Base-by-base conservation (phyloP, 2,888 invertebrate species). In the Dermolepida albohirtum region DNA sequence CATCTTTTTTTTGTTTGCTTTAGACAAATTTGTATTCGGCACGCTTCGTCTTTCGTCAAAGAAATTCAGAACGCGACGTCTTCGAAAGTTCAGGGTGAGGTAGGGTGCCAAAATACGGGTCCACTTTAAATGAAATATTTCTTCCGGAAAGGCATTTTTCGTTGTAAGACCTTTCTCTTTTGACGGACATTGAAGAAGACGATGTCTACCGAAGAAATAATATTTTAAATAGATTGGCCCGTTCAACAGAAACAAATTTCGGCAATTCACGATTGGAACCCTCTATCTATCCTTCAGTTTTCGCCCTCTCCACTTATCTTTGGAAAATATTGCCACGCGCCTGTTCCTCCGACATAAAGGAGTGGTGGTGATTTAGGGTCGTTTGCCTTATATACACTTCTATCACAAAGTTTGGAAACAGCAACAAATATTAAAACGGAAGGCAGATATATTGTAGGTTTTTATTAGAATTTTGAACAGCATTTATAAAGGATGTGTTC, bases 141-240 rank as follows among this genome's bases (percentile, higher is more conserved):
- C 47, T 62, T 47, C 34, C 47, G 59, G 59, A 62, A 62, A 62
- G 47, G 59, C 16, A 47, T 29, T 62, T 62, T 62, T 47, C 34
- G 29, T 47, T 43, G 49, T 11, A 6, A 29, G 51, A 52, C 51
- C 43, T 47, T 47, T 34, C 47, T 14, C 47, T 29, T 16, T 62
- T 62, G 59, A 62, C 29, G 47, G 47, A 47, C 59, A 34, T 16
- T 16, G 59, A 17, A 47, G 34, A 62, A 49, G 57, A 57, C 43
- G 43, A 27, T 34, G 34, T 12, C 57, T 34, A n/a, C 47, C 59
- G 34, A 47, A 29, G 47, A 47, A 62, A 62, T 62, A 62, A 62
- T 62, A 47, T 62, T 62, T 62, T 62, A 62, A 62, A 62, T 47
- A 62, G 47, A 62, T 62, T 62, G 59, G 47, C 39, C 17, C 47